phyloP scores from a whole-genome alignment of 2,888 invertebrate species.

The Temnothorax unifasciatus region DNA sequence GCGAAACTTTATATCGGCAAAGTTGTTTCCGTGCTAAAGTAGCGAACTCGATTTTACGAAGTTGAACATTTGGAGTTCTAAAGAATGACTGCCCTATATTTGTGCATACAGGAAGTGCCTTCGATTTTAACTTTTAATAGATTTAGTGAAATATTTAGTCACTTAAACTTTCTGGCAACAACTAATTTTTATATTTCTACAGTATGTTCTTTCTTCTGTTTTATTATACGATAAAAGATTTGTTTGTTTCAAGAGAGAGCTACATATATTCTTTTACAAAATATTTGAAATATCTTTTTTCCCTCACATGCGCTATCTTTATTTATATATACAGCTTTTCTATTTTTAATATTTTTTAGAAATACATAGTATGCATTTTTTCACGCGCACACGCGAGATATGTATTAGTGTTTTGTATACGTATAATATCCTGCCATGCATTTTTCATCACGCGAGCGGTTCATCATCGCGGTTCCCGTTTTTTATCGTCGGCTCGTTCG shows the following conservation, averaged over 20 bases:
- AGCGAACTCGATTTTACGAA: slow-evolving; percentile 20
- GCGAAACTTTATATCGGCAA: slow-evolving; percentile 30
- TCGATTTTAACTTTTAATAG: slow-evolving; percentile 11
- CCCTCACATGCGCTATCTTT: background rate
- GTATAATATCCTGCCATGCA: background rate
- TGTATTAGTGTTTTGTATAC: background rate
- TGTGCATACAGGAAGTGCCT: background rate
- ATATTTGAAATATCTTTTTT: background rate
- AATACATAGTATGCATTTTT: background rate
- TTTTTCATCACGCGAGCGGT: slow-evolving; percentile 28
- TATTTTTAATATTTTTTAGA: slow-evolving; percentile 10
- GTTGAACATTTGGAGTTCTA: slow-evolving; percentile 15
- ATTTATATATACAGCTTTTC: background rate
- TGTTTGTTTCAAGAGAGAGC: background rate
- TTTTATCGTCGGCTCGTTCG: background rate
- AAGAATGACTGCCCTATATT: slow-evolving; percentile 1
- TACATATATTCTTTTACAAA: background rate
- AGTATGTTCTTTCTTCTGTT: background rate
- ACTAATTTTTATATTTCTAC: background rate
- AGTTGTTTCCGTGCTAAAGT: background rate
- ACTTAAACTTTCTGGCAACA: background rate
- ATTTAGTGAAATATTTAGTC: slow-evolving; percentile 16
- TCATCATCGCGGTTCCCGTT: background rate
- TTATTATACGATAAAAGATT: background rate
- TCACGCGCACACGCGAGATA: background rate